Percentiles rank a stretch among this genome's conserved stretches.
Conservation (phyloP, 2,113 vertebrate species). For the Chaetops frenatus region DNA sequence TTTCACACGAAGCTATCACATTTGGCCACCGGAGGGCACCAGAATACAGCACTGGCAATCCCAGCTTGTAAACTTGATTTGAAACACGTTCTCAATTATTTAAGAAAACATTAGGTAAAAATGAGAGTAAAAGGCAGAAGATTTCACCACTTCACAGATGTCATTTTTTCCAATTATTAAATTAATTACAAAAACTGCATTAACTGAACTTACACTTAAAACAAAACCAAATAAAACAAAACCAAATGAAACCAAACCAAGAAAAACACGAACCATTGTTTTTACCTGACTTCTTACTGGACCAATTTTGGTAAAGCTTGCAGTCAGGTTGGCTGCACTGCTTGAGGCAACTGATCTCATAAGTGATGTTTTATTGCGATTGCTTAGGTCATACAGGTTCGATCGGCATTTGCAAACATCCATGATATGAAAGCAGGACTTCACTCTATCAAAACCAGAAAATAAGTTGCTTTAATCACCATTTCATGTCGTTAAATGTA, state of each 20-base stretch:
- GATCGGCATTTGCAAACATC: constrained; percentile 90
- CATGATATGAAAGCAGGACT: constrained; percentile 98
- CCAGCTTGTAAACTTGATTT: background rate
- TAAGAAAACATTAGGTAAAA: background rate
- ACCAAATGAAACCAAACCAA: background rate
- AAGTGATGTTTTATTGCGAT: constrained; percentile 87
- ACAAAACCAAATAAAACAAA: too few relatives aligned
- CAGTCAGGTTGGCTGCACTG: constrained; percentile 75
- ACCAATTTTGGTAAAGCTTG: constrained; percentile 87
- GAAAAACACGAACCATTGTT: background rate
- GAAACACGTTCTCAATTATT: background rate
- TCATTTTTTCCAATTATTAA: background rate
- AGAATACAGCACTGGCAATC: background rate
- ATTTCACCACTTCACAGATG: background rate
- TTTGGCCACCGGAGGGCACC: constrained; percentile 21
- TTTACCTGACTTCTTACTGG: constrained; percentile 88
- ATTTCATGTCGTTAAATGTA: background rate
- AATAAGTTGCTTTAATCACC: background rate
- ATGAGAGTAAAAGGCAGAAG: background rate
- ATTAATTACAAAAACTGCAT: background rate
- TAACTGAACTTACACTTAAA: background rate
- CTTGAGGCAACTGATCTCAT: constrained; percentile 82
- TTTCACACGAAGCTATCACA: background rate
- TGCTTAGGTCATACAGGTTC: constrained; percentile 78
- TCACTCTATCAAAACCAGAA: constrained; percentile 78